These are phyloP conservation scores for Chymomyza fuscimana DNA, from an alignment of 2,888 invertebrate species.

Conservation along the genomic window DNA sequence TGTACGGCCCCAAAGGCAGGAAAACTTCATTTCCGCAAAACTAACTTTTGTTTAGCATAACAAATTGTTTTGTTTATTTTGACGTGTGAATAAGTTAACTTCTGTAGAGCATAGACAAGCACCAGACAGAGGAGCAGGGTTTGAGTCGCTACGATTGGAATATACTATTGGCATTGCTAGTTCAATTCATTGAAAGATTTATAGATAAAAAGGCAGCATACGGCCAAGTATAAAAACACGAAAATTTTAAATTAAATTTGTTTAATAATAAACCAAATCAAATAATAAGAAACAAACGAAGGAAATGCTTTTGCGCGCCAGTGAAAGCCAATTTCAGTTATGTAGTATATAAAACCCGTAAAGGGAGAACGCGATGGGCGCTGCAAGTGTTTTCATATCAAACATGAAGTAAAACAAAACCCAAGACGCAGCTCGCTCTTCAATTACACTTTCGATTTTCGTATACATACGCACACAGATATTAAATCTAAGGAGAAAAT, in stretches of 20 bases:
- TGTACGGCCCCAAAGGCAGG: conserved; percentile 57
- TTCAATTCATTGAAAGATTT: too few species aligned
- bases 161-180: too few species aligned
- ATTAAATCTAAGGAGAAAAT: conserved; percentile 61
- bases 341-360: too few species aligned
- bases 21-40: conserved; percentile 74
- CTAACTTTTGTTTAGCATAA: conserved; percentile 74
- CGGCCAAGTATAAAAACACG: too few species aligned
- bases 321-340: not conserved
- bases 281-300: conserved; percentile 26
- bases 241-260: conserved; percentile 69
- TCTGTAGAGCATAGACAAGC: not conserved
- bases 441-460: conserved; percentile 72
- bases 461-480: conserved; percentile 23
- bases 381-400: conserved; percentile 60
- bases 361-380: not conserved
- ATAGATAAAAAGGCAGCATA: too few species aligned
- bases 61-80: conserved; percentile 69
- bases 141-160: not conserved
- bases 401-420: conserved; percentile 73
- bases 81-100: conserved; percentile 1
- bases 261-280: conserved; percentile 52
- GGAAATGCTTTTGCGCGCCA: not conserved
- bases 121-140: not conserved
- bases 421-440: conserved; percentile 64